Conservation (phyloP, 2,113 vertebrate species). For the Heterotilapia buettikoferi region DNA sequence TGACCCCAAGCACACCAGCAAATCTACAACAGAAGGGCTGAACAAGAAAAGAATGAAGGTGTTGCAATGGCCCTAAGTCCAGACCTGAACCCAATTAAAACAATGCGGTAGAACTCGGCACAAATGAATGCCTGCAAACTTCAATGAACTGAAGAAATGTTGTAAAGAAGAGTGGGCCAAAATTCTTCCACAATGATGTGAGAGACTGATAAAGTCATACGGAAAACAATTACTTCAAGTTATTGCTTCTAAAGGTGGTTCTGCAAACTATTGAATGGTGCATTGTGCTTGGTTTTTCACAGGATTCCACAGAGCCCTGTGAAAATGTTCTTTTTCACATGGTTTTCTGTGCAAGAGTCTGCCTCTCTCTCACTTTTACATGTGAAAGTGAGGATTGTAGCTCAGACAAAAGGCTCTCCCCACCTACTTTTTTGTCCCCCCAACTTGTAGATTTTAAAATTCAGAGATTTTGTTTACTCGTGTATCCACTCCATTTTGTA, state of each 20-base stretch:
- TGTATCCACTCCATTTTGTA: conserved; percentile 22
- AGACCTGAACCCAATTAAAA: not conserved
- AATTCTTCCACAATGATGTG: not conserved
- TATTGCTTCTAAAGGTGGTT: not conserved
- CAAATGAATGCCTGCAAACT: not conserved
- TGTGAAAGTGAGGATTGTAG: not conserved
- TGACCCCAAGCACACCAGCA: not conserved
- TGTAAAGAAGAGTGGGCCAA: not conserved
- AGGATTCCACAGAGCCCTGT: not conserved
- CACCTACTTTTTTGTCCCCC: not conserved
- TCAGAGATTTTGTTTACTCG: conserved; percentile 23
- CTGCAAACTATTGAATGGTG: not conserved
- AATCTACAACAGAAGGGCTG: not conserved
- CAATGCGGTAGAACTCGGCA: not conserved
- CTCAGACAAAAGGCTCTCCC: not conserved
- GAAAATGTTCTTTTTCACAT: not conserved
- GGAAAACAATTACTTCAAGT: not conserved
- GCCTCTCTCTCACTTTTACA: not conserved
- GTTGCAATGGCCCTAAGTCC: not conserved
- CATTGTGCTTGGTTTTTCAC: not conserved
- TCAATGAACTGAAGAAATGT: not conserved
- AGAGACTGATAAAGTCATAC: not conserved
- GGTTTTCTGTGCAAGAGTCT: rapidly evolving
- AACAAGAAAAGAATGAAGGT: not conserved
- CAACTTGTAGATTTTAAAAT: not conserved